A percentile compares a stretch with the other conserved stretches of the same genome.
phyloP scores from a whole-genome alignment of 2,797 vertebrate species.

The Lacerta agilis region DNA sequence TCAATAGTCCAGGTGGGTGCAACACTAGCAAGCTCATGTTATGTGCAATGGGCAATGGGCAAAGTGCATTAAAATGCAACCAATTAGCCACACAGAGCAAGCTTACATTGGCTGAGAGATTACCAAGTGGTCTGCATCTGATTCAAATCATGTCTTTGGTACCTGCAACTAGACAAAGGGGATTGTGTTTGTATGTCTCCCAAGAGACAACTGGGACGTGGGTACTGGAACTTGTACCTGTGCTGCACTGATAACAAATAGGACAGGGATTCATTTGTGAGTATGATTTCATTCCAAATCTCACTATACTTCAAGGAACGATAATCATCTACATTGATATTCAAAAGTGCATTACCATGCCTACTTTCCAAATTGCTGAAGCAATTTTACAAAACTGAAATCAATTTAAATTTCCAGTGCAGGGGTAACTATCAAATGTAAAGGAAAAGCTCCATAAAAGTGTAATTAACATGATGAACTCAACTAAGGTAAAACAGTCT shows the following conservation, averaged over 20 bases:
- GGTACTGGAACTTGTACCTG: background rate
- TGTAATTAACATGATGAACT: background rate
- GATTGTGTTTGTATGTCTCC: background rate
- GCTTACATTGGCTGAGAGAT: background rate
- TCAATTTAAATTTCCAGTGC: no score
- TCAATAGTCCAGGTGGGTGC: no score
- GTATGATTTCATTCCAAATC: background rate
- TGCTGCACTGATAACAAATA: background rate
- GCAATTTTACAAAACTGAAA: background rate
- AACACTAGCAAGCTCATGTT: background rate
- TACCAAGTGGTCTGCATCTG: background rate
- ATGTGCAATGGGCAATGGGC: no score
- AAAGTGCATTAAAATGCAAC: background rate
- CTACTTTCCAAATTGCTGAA: background rate
- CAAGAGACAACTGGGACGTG: background rate
- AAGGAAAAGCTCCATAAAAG: no score
- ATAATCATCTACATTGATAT: background rate
- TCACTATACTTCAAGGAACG: background rate
- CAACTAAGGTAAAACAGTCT: background rate
- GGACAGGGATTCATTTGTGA: background rate
- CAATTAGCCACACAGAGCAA: background rate
- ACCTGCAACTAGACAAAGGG: background rate
- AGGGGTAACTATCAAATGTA: no score
- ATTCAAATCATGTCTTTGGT: background rate
- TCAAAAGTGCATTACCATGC: background rate